These are phyloP conservation scores for Nudaria mundana DNA, from an alignment of 2,888 invertebrate genomes.

Conservation along the genomic window DNA sequence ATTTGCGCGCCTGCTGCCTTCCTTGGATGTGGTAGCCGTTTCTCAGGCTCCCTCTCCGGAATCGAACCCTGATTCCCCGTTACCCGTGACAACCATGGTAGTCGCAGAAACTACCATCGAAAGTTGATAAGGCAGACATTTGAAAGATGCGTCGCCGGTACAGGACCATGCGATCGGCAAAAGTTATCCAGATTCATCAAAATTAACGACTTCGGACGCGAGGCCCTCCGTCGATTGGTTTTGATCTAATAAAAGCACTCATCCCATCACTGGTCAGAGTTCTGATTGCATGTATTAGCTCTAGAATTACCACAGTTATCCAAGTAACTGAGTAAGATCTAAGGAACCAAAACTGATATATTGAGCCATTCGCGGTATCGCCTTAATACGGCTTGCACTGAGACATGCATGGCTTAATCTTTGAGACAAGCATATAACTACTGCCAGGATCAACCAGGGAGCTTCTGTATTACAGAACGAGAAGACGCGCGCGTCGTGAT, in stretches of 20 bases:
- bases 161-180: conserved; percentile 24
- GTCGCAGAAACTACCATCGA: too few species aligned
- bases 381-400: conserved; percentile 73
- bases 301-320: too few species aligned
- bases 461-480: neutral
- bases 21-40: too few species aligned
- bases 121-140: too few species aligned
- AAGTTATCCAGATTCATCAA: conserved; percentile 71
- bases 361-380: conserved; percentile 77
- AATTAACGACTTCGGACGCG: conserved; percentile 48
- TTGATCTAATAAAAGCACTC: conserved; percentile 3
- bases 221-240: conserved; percentile 4
- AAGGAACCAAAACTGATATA: conserved; percentile 79
- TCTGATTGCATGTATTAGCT: too few species aligned
- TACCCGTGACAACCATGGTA: too few species aligned
- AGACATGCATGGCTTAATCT: conserved; percentile 81
- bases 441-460: conserved; percentile 81
- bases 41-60: too few species aligned
- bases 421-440: conserved; percentile 85
- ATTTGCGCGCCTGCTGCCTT: too few species aligned
- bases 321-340: too few species aligned
- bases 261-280: neutral
- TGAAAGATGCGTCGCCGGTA: too few species aligned
- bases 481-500: too few species aligned
- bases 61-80: too few species aligned